Evolutionary conservation across 2,888 invertebrate species (phyloP), one percentile per base, ranked within the genome.

Genomic region (Oscheius myriophilus): DNA sequence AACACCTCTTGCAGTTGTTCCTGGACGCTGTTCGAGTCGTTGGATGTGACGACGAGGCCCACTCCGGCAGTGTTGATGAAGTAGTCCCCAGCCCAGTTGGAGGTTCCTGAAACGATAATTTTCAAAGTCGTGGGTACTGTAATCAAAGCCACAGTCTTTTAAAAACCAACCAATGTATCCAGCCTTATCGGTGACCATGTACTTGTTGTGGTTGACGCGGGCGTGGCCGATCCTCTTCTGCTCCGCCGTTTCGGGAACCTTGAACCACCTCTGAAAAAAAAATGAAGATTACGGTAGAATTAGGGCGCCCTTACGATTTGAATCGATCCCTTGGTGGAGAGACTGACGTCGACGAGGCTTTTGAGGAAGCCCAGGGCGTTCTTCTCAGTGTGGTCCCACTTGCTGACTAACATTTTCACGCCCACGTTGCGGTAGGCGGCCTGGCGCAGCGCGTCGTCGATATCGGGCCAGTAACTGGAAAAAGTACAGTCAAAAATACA

Each of bases 51-150:
- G 0, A 93, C 90, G 71, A 95, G 89, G 1, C 92, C 92, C 18
- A 93, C 91, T 16, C 97, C 96, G 2, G 92, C 95, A 0, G 96
- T 96, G 81, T 91, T 90, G 0, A 91, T 91, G 87, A 97, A 97
- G 88, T 96, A 97, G 88, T 96, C 96, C 0, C 93, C 96, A 0
- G 93, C 92, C 96, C 96, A 97, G 89, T 96, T 97, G 46, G 96
- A 96, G 0, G 96, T 96, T n/a, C 90, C 90, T 33, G 33, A 9
- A 33, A 45, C n/a, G n/a, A n/a, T n/a, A n/a, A n/a, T n/a, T n/a
- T n/a, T n/a, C n/a, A n/a, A n/a, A n/a, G n/a, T n/a, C n/a, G n/a
- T n/a, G n/a, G n/a, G n/a, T n/a, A n/a, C n/a, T n/a, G n/a, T n/a
- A n/a, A n/a, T n/a, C n/a, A n/a, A n/a, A n/a, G n/a, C n/a, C n/a